Base-by-base conservation (phyloP, 2,113 vertebrate genomes). In the Peucedramus taeniatus region DNA sequence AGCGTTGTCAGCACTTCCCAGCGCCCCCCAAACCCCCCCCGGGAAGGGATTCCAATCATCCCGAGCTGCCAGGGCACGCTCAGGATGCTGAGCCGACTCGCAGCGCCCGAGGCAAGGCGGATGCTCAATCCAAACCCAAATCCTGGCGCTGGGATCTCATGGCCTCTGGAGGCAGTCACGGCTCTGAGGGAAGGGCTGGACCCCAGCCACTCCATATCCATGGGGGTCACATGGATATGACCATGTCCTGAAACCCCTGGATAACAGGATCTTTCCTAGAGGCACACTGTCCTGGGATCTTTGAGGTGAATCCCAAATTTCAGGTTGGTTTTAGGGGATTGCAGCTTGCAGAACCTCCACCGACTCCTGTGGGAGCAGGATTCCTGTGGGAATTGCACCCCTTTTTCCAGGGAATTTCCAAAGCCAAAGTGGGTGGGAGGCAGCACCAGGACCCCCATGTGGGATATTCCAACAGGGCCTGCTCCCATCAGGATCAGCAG, bases 271-370 rank as follows among this genome's bases (percentile, higher is more conserved):
- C 35, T 45, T 69, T 13, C 44, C 42, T 9, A 13, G 26, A 66
- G 57, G 40, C 1, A 2, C 68, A 28, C 14, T 5, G 2, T 23
- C 21, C 15, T 3, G 6, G 42, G 19, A 7, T 28, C 15, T 44
- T 37, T 2, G 4, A 11, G 30, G 28, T 4, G 27, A 64, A 78
- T 28, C 63, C 26, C 30, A 2, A 2, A 68, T 31, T 64, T 63
- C 13, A 3, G 44, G 56, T 28, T 3, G 6, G 31, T 70, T 83
- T 53, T 8, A 31, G 13, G 61, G 11, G 12, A 14, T 15, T 23
- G 27, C 2, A 2, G 18, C 21, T 33, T 16, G 31, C 0, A 1
- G 26, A 10, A 4, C 17, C 5, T 16, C 4, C 1, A 12, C 2
- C 3, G 35, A 56, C 6, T 13, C n/a, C 47, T 10, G 1, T 2